These are phyloP conservation scores for Phainopepla nitens DNA, from an alignment of 2,113 vertebrate species.

Conservation along the genomic window DNA sequence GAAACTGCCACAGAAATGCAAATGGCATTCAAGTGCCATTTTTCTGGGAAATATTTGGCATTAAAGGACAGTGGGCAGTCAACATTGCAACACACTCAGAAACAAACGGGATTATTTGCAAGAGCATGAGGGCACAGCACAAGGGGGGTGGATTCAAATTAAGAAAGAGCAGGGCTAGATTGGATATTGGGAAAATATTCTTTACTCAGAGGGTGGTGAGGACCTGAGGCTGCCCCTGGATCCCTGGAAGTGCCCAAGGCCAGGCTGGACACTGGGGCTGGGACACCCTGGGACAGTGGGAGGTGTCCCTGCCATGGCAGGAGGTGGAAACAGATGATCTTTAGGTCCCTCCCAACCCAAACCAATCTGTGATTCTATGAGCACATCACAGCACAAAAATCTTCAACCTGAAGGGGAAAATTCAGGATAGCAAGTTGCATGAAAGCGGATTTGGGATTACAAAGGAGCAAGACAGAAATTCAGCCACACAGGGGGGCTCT, in stretches of 20 bases:
- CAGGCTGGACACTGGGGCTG: background rate
- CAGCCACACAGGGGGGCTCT: background rate
- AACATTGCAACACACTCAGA: background rate
- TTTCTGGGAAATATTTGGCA: background rate
- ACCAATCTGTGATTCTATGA: background rate
- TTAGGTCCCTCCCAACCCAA: background rate
- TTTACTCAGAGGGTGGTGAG: background rate
- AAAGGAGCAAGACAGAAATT: background rate
- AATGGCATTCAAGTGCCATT: rapidly evolving
- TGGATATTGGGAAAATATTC: background rate
- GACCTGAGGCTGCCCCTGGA: background rate
- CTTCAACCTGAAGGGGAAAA: background rate
- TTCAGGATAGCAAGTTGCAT: background rate
- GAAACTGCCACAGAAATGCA: background rate
- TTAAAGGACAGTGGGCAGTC: background rate
- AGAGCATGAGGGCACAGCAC: background rate
- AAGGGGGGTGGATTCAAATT: background rate
- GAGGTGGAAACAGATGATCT: rapidly evolving
- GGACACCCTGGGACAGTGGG: background rate
- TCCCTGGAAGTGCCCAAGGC: background rate
- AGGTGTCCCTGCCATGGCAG: background rate
- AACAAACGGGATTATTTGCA: background rate
- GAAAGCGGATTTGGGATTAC: background rate
- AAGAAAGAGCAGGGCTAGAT: background rate
- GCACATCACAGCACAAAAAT: background rate